Conservation (phyloP, 1,140 invertebrate species). For the Stegodyphus mimosarum region DNA sequence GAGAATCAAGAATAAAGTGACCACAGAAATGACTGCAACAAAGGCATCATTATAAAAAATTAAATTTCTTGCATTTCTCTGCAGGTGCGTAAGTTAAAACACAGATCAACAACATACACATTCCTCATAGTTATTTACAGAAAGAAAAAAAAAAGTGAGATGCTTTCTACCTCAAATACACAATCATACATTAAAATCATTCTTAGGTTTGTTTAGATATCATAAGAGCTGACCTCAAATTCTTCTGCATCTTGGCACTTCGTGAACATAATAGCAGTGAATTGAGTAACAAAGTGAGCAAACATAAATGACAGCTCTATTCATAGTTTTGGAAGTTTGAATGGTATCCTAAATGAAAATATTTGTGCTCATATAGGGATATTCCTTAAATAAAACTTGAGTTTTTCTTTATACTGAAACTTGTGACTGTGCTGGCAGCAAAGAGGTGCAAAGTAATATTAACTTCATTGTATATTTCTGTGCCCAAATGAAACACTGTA, state of each 20-base stretch:
- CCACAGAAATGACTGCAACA: slow-evolving; percentile 42
- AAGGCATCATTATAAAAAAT: slow-evolving; percentile 53
- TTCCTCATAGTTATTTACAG: slow-evolving; percentile 27
- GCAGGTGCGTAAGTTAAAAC: slow-evolving; percentile 58
- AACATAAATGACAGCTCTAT: slow-evolving; percentile 44
- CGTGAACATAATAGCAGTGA: slow-evolving; percentile 56
- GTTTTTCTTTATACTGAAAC: slow-evolving; percentile 18
- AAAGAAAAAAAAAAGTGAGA: slow-evolving; percentile 55
- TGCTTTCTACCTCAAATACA: slow-evolving; percentile 8
- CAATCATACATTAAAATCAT: slow-evolving; percentile 51
- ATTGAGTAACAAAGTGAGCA: slow-evolving; percentile 53
- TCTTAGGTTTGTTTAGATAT: slow-evolving; percentile 22
- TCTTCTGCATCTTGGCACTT: slow-evolving; percentile 51
- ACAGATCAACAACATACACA: slow-evolving; percentile 55
- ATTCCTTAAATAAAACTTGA: slow-evolving; percentile 20
- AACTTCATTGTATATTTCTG: slow-evolving; percentile 28
- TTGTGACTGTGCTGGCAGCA: slow-evolving; percentile 57
- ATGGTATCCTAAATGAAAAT: slow-evolving; percentile 38
- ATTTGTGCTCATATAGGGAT: slow-evolving; percentile 34
- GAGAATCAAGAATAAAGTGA: slow-evolving; percentile 41
- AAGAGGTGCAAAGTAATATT: slow-evolving; percentile 60
- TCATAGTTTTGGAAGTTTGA: slow-evolving; percentile 47
- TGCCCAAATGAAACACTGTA: slow-evolving; percentile 43
- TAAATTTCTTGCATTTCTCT: slow-evolving; percentile 44
- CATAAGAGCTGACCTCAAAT: slow-evolving; percentile 14